phyloP scores from a whole-genome alignment of 2,113 vertebrate genomes.

The Bubo bubo region DNA sequence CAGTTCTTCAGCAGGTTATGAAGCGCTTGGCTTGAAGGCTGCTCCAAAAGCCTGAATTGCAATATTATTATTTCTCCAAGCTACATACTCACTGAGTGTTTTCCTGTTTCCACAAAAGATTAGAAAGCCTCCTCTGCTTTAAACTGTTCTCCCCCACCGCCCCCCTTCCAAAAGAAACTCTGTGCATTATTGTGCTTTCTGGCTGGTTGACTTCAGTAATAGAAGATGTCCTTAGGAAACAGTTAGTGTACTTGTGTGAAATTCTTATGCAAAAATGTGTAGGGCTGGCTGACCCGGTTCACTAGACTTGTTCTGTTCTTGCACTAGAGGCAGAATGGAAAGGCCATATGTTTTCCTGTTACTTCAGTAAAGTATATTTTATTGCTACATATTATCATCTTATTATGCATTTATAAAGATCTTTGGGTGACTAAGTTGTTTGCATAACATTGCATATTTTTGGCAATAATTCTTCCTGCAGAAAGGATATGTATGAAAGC shows the following conservation, averaged over 20 bases:
- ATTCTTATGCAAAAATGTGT: slow-evolving; percentile 39
- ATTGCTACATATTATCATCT: not conserved
- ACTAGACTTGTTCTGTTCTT: not conserved
- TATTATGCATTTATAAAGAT: not conserved
- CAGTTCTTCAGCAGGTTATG: not conserved
- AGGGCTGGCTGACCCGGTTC: not conserved
- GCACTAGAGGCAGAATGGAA: not conserved
- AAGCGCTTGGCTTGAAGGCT: not conserved
- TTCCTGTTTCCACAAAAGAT: not conserved
- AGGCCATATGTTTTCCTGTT: not conserved
- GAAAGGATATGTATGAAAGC: not conserved
- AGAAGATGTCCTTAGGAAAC: slow-evolving; percentile 50
- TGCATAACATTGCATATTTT: not conserved
- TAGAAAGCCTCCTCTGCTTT: not conserved
- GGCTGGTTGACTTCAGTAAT: slow-evolving; percentile 30
- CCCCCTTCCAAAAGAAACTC: not conserved
- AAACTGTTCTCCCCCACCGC: not conserved
- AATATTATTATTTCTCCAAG: slow-evolving; percentile 29
- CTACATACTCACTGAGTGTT: not conserved
- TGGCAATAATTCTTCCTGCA: not conserved
- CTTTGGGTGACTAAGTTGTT: slow-evolving; percentile 4
- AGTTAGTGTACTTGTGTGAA: slow-evolving; percentile 26
- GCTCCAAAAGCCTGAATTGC: not conserved
- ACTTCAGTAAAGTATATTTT: not conserved
- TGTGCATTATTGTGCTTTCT: slow-evolving; percentile 47